Evolutionary conservation across 2,113 vertebrate species (phyloP).

Genomic region (Phalacrocorax carbo): DNA sequence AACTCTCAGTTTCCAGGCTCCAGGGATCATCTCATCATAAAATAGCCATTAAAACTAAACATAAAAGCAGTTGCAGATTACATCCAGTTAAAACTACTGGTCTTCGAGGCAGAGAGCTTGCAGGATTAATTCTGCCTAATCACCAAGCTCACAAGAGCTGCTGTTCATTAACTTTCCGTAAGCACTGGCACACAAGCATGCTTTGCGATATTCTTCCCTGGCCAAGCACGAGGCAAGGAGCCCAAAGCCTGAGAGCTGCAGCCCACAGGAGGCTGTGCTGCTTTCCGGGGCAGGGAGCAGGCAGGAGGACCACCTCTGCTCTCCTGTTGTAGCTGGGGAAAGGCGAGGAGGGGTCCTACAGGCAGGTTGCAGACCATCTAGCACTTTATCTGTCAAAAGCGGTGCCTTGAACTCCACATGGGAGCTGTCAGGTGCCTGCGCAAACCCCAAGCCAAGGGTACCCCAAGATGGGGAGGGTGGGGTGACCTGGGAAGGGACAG

Average conservation of each 20-base stretch:
- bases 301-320: background rate
- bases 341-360: fast-evolving
- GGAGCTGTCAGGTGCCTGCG: background rate
- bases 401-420: fast-evolving
- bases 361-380: too few relatives aligned
- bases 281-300: background rate
- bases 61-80: background rate
- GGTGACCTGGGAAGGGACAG: background rate
- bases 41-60: background rate
- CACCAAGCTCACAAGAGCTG: fast-evolving
- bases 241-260: background rate
- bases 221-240: background rate
- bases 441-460: too few relatives aligned
- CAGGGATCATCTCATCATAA: background rate
- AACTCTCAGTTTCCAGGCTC: background rate
- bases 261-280: too few relatives aligned
- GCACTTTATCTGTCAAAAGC: background rate
- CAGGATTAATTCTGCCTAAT: background rate
- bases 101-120: background rate
- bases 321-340: background rate
- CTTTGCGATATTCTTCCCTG: background rate
- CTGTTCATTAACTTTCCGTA: fast-evolving
- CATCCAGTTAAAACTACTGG: background rate
- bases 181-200: fast-evolving
- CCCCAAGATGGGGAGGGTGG: too few relatives aligned